These are phyloP conservation scores for Idaea straminata DNA, from an alignment of 2,888 invertebrate species.

Conservation along the genomic window DNA sequence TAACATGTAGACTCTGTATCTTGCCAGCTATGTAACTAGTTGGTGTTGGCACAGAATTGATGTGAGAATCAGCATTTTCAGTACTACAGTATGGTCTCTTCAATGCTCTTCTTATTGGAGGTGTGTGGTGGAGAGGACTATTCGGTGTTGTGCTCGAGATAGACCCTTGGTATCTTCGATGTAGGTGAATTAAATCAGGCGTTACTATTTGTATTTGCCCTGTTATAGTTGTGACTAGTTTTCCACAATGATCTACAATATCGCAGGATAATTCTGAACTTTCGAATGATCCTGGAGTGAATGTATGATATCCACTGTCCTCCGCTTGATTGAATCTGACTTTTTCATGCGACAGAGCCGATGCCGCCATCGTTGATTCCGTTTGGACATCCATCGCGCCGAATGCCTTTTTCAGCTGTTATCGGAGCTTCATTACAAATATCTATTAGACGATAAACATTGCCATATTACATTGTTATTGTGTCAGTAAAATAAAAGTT, in stretches of 20 bases:
- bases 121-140: constrained; percentile 43
- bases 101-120: constrained; percentile 50
- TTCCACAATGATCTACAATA: constrained; percentile 45
- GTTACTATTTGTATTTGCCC: constrained; percentile 46
- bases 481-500: background rate
- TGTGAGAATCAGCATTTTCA: constrained; percentile 37
- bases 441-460: constrained; percentile 9
- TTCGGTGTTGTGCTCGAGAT: constrained; percentile 19
- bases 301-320: constrained; percentile 73
- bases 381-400: constrained; percentile 58
- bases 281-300: constrained; percentile 63
- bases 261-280: constrained; percentile 55
- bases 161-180: constrained; percentile 36
- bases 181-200: constrained; percentile 39
- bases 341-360: constrained; percentile 47
- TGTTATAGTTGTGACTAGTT: constrained; percentile 37
- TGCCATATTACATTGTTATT: background rate
- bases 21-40: constrained; percentile 67
- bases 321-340: constrained; percentile 57
- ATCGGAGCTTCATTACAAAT: constrained; percentile 24
- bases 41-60: constrained; percentile 53
- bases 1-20: constrained; percentile 61
- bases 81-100: constrained; percentile 57
- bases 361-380: constrained; percentile 43
- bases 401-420: constrained; percentile 13